phyloP scores from a whole-genome alignment of 2,113 vertebrate species.

The Lophochroa leadbeateri region DNA sequence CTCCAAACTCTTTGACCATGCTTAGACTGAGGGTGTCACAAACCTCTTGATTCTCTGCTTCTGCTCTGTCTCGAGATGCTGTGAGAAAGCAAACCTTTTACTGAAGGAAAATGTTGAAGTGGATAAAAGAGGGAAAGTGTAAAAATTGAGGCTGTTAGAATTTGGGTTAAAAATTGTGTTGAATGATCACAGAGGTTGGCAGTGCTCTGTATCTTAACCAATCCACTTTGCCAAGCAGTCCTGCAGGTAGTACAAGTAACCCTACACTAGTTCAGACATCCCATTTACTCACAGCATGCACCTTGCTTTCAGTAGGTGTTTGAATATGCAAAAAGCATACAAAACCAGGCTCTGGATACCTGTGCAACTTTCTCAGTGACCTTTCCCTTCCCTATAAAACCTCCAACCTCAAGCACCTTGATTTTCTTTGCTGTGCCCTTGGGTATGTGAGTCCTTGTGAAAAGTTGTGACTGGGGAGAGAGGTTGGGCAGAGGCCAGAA shows the following conservation, averaged over 20 bases:
- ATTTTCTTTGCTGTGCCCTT: neutral
- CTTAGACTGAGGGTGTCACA: neutral
- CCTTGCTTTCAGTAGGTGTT: neutral
- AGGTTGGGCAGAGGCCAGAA: neutral
- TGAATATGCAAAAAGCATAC: neutral
- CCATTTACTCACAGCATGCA: neutral
- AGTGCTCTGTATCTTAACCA: neutral
- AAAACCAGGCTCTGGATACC: neutral
- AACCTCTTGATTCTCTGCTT: neutral
- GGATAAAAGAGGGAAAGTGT: neutral
- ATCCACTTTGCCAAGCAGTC: neutral
- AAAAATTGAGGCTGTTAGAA: neutral
- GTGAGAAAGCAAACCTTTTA: neutral
- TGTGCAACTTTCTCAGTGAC: neutral
- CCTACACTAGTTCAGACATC: neutral
- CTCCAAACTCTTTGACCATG: neutral
- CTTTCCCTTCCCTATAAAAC: neutral
- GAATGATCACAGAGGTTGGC: neutral
- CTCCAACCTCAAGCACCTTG: neutral
- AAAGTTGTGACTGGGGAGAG: neutral
- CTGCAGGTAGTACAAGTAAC: neutral
- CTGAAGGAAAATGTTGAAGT: neutral
- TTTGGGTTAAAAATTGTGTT: neutral
- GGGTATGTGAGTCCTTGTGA: accelerated
- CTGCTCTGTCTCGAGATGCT: neutral